Evolutionary conservation across 2,113 vertebrate species (phyloP), one percentile per base, ranked within the genome.

Genomic region (Eulacestoma nigropectus): DNA sequence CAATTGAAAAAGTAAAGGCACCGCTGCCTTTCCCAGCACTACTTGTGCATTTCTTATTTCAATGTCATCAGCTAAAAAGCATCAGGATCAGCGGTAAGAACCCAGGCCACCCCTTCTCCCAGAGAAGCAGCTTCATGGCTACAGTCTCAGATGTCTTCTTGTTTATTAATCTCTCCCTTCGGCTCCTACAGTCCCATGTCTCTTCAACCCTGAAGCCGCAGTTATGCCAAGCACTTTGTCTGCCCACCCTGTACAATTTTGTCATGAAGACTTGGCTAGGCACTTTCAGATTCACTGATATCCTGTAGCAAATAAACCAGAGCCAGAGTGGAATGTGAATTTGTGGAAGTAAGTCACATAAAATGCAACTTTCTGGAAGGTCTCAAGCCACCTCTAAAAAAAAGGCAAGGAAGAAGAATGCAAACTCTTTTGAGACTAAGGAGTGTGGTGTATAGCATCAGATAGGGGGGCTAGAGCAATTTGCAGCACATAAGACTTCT

Each of bases 301-400:
- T 60, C 86, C 44, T 67, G 64, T 1, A 1, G 69, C 60, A 82
- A 84, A 84, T 82, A 75, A 87, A 72, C 78, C 56, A 67, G 89
- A 93, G 16, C 21, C 3, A 2, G 42, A 60, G 16, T 19, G 39
- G 74, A 87, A 93, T 49, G 37, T 0, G 33, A 75, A 75, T 41
- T 27, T 64, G 27, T 49, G 41, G 55, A 90, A 80, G 56, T 84
- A 84, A 87, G 73, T 60, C 44, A 82, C n/a, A 13, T 32, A 68
- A 90, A 92, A 91, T 52, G 47, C 22, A 81, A 47, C 81, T 90
- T 86, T 89, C 72, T 86, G 35, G 70, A 79, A 86, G 20, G 55
- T 84, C 89, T 64, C 64, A 75, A 94, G 68, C n/a, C 41, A 53
- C 65, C 44, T 72, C 37, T 89, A 64, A 84, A 78, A 50, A 50